These are phyloP conservation scores for Callorhinus ursinus DNA, from an alignment of 2,113 vertebrate species.

Conservation along the genomic window DNA sequence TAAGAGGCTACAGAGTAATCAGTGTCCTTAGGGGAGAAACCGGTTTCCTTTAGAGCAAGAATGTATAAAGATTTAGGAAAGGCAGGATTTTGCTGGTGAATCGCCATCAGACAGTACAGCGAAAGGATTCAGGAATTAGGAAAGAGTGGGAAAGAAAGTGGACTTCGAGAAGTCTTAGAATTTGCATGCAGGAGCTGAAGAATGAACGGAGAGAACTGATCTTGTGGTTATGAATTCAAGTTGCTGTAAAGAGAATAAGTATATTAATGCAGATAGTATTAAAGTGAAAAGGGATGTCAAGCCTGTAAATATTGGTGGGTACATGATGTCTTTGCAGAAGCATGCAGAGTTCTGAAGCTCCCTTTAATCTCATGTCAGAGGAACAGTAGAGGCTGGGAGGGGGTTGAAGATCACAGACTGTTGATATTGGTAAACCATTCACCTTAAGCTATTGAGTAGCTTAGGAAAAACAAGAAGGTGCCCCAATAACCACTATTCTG, in stretches of 20 bases:
- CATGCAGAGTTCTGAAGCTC: not conserved
- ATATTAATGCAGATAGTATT: not conserved
- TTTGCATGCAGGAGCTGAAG: not conserved
- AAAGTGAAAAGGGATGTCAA: not conserved
- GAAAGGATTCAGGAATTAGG: not conserved
- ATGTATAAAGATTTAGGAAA: not conserved
- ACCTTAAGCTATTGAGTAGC: not conserved
- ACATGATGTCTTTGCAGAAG: not conserved
- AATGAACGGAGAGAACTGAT: not conserved
- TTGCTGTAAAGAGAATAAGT: not conserved
- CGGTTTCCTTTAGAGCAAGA: not conserved
- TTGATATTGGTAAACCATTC: not conserved
- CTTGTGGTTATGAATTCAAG: not conserved
- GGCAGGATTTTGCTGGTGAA: not conserved
- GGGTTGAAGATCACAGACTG: not conserved
- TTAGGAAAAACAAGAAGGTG: not conserved
- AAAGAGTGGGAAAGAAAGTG: not conserved
- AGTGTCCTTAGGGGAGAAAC: rapidly evolving
- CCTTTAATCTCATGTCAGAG: not conserved
- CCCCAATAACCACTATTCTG: not conserved
- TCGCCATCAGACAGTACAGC: not conserved
- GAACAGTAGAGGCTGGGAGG: not conserved
- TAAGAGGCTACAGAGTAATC: not conserved
- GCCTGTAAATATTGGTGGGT: not conserved
- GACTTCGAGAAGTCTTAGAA: not conserved